phyloP scores from a whole-genome alignment of 2,797 vertebrate genomes.

The Phrynocephalus vlangalii region DNA sequence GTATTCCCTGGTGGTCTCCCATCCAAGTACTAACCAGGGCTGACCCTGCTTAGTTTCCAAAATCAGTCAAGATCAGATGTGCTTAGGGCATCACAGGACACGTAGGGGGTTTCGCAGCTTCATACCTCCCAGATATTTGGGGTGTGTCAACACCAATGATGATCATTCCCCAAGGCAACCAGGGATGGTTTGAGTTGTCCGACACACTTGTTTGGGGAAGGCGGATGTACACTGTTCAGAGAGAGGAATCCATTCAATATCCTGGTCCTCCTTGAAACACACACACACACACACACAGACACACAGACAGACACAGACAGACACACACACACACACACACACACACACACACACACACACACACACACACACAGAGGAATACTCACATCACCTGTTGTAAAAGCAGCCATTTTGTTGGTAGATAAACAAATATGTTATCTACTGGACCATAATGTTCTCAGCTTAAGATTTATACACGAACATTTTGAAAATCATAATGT shows the following conservation, averaged over 20 bases:
- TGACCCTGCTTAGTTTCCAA: too few species aligned
- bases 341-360: neutral
- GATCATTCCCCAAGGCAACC: neutral
- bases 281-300: neutral
- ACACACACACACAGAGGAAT: neutral
- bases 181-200: neutral
- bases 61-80: too few species aligned
- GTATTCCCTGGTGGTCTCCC: too few species aligned
- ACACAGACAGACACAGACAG: conserved; percentile 4
- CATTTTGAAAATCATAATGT: neutral
- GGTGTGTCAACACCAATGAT: neutral
- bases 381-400: neutral
- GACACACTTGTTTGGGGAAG: neutral
- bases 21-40: too few species aligned
- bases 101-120: neutral
- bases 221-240: neutral
- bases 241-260: neutral
- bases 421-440: neutral
- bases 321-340: too few species aligned
- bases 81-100: neutral
- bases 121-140: too few species aligned
- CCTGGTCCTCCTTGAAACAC: neutral
- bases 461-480: neutral
- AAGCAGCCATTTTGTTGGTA: neutral
- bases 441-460: neutral